Evolutionary conservation across 2,113 vertebrate genomes (phyloP).

Genomic region (Kryptolebias marmoratus): DNA sequence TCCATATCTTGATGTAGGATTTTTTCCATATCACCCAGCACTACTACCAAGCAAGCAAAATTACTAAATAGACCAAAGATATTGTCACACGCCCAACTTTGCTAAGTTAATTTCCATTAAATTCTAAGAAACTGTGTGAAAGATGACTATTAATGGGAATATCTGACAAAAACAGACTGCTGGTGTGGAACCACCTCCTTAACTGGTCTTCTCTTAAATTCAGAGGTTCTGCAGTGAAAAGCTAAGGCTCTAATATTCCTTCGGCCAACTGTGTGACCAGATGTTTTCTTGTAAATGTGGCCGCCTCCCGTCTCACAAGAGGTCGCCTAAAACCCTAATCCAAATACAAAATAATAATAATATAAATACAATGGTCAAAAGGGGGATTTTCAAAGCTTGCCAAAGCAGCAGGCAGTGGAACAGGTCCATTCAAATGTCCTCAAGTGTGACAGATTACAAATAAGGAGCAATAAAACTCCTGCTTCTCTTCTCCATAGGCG

Average conservation of each 20-base stretch:
- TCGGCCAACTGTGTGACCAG: conserved; percentile 1
- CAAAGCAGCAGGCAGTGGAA: conserved; percentile 56
- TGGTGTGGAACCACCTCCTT: too few relatives aligned
- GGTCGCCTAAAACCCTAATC: conserved; percentile 17
- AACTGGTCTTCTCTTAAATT: too few relatives aligned
- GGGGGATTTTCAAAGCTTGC: conserved; percentile 24
- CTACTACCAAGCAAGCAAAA: too few relatives aligned
- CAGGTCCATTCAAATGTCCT: conserved; percentile 54
- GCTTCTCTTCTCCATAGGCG: conserved; percentile 3
- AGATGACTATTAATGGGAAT: too few relatives aligned
- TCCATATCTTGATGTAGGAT: too few relatives aligned
- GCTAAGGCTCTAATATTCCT: background rate
- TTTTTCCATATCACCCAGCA: too few relatives aligned
- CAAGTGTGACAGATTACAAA: conserved; percentile 56
- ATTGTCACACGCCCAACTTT: too few relatives aligned
- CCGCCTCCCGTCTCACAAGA: conserved; percentile 17
- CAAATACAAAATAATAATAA: conserved; percentile 9
- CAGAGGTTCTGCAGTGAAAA: background rate
- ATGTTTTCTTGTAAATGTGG: conserved; percentile 8
- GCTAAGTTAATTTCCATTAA: too few relatives aligned
- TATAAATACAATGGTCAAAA: conserved; percentile 45
- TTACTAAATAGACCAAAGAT: too few relatives aligned
- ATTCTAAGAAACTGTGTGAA: too few relatives aligned
- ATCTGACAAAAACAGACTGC: too few relatives aligned
- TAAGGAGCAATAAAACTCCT: conserved; percentile 38